phyloP scores from a whole-genome alignment of 2,113 vertebrate genomes.

The Procapra przewalskii region DNA sequence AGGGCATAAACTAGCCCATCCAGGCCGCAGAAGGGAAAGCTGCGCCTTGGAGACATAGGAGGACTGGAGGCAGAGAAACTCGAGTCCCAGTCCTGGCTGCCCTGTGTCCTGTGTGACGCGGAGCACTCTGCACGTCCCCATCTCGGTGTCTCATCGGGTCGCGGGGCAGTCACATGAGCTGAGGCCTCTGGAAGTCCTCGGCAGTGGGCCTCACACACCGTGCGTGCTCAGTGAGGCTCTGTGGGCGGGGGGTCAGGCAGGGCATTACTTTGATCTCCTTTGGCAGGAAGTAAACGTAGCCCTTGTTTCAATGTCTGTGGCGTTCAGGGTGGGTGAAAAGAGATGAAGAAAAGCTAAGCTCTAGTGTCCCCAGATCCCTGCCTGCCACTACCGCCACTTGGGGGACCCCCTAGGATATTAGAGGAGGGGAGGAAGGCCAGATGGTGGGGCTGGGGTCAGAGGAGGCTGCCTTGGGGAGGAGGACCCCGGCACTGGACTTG shows the following conservation, averaged over 20 bases:
- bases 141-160: fast-evolving
- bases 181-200: background rate
- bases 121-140: background rate
- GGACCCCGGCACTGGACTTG: fast-evolving
- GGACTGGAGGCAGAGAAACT: too few species aligned
- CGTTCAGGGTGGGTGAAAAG: too few species aligned
- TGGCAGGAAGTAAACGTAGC: background rate
- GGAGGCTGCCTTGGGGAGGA: background rate
- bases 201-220: fast-evolving
- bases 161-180: fast-evolving
- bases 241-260: background rate
- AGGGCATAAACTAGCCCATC: background rate
- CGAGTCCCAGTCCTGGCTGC: background rate
- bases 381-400: background rate
- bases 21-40: background rate
- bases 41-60: fast-evolving
- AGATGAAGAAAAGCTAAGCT: background rate
- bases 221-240: background rate
- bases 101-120: background rate
- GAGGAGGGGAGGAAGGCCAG: background rate
- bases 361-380: background rate
- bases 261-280: background rate
- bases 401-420: background rate
- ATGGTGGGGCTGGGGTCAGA: too few species aligned
- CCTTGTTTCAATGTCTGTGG: background rate